Evolutionary conservation across 2,888 invertebrate genomes (phyloP).

Genomic region (Danaus chrysippus): DNA sequence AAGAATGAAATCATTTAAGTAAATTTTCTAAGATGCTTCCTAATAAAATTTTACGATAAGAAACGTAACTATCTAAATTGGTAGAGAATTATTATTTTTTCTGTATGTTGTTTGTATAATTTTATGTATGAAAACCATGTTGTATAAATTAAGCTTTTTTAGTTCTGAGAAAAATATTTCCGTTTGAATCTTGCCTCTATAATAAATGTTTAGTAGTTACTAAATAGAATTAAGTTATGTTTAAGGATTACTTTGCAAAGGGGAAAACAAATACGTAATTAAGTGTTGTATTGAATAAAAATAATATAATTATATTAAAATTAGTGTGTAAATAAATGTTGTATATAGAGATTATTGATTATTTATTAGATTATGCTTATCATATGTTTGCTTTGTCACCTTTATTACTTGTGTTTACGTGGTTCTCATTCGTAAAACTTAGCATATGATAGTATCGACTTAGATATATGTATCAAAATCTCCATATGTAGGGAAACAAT

Average conservation of each 20-base stretch:
- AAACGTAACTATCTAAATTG: not conserved
- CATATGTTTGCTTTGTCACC: slow-evolving; percentile 1
- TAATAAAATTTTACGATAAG: slow-evolving; percentile 9
- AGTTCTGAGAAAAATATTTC: not conserved
- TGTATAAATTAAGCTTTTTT: not conserved
- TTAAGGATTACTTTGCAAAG: slow-evolving; percentile 46
- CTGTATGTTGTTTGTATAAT: not conserved
- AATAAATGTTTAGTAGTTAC: not conserved
- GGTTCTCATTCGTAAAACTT: no score
- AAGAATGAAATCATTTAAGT: not conserved
- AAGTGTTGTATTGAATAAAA: slow-evolving; percentile 40
- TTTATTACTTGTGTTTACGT: slow-evolving; percentile 2
- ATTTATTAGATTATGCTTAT: not conserved
- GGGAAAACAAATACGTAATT: slow-evolving; percentile 75
- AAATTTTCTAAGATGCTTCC: not conserved
- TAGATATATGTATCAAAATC: no score
- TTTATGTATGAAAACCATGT: not conserved
- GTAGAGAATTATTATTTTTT: not conserved
- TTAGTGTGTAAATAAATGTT: slow-evolving; percentile 11
- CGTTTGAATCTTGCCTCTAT: not conserved
- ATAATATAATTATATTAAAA: slow-evolving; percentile 5
- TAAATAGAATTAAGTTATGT: slow-evolving; percentile 7
- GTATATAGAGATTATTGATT: slow-evolving; percentile 12
- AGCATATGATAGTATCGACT: no score
- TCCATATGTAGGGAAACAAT: no score